phyloP scores from a whole-genome alignment of 2,888 invertebrate species.

The Bellardia bayeri region DNA sequence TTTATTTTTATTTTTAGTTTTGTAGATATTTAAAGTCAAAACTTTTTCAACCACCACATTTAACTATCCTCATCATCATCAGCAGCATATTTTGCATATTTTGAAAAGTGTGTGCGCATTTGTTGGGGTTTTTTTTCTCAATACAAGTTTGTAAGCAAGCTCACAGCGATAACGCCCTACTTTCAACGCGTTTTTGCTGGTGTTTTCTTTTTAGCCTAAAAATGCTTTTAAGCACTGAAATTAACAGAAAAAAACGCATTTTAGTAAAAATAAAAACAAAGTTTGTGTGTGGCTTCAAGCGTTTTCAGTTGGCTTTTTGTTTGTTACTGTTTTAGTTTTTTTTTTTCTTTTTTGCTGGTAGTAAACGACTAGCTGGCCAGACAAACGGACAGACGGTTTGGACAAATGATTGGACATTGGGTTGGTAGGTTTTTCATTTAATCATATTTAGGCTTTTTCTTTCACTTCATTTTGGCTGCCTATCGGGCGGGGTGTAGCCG shows the following conservation, averaged over 20 bases:
- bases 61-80: neutral
- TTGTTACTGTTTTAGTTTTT: too few species aligned
- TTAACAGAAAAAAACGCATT: constrained; percentile 48
- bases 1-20: constrained; percentile 23
- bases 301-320: constrained; percentile 29
- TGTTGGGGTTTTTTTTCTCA: neutral
- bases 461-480: constrained; percentile 44
- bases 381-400: constrained; percentile 50
- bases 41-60: constrained; percentile 1
- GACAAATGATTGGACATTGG: constrained; percentile 60
- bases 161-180: constrained; percentile 80
- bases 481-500: constrained; percentile 67
- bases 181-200: constrained; percentile 79
- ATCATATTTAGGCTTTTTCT: constrained; percentile 65
- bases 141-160: constrained; percentile 57
- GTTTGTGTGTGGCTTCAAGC: constrained; percentile 63
- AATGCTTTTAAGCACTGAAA: neutral
- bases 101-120: constrained; percentile 28
- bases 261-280: constrained; percentile 62
- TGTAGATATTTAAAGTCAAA: neutral
- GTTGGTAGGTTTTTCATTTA: constrained; percentile 58
- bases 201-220: constrained; percentile 12
- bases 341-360: constrained; percentile 30
- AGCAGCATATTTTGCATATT: constrained; percentile 66
- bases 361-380: constrained; percentile 44